These are phyloP conservation scores for Ophioninae sp. DNA, from an alignment of 2,888 invertebrate genomes.

Conservation along the genomic window DNA sequence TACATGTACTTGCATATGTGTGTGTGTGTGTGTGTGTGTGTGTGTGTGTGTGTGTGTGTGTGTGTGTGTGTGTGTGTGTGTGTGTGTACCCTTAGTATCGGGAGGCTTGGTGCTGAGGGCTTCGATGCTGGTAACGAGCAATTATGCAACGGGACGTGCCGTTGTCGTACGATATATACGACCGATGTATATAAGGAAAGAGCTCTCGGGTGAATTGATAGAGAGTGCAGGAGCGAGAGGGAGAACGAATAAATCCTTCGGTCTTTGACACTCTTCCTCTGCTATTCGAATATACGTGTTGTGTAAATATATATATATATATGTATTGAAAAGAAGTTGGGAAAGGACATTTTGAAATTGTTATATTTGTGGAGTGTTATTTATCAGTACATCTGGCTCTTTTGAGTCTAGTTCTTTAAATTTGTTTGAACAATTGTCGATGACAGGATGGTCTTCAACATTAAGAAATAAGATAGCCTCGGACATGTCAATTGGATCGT, in stretches of 20 bases:
- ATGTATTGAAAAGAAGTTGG: not conserved
- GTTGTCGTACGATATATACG: constrained; percentile 64
- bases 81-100: constrained; percentile 32
- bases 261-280: constrained; percentile 56
- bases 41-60: constrained; percentile 30
- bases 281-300: constrained; percentile 21
- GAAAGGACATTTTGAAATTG: not conserved
- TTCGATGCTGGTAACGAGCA: constrained; percentile 62
- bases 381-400: not conserved
- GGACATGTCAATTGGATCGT: no score
- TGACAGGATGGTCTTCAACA: not conserved
- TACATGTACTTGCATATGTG: not conserved
- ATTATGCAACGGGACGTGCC: constrained; percentile 63
- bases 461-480: not conserved
- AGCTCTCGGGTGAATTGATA: constrained; percentile 36
- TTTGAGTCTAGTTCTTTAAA: not conserved
- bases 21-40: constrained; percentile 21
- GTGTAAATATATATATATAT: constrained; percentile 3
- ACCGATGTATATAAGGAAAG: constrained; percentile 52
- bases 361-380: not conserved
- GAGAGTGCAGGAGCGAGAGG: constrained; percentile 27
- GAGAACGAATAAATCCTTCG: constrained; percentile 44
- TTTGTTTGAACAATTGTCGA: not conserved
- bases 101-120: constrained; percentile 23
- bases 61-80: constrained; percentile 30